A percentile compares a stretch with the other conserved stretches of the same genome.
These are phyloP conservation scores for Cerceris ruficornis DNA, from an alignment of 2,888 invertebrate genomes.

Conservation along the genomic window DNA sequence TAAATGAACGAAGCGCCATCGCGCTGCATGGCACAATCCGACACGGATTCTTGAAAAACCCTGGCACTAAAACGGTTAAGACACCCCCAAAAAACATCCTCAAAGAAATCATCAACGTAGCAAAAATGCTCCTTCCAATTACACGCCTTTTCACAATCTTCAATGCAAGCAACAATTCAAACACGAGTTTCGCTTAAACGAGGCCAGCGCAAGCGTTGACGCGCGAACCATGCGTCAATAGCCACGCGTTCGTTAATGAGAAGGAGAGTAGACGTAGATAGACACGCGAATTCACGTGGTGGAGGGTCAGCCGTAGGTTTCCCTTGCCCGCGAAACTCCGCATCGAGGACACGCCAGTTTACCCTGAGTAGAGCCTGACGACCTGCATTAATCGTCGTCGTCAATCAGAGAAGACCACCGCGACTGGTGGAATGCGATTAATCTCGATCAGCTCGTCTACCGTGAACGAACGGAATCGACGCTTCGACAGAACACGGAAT, in stretches of 20 bases:
- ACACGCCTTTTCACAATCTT: no score
- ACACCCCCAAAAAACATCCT: no score
- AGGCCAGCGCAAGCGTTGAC: constrained; percentile 15
- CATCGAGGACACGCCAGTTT: constrained; percentile 52
- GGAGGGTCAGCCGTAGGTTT: not conserved
- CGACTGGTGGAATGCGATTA: constrained; percentile 62
- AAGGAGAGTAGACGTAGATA: constrained; percentile 14
- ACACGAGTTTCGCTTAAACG: constrained; percentile 2
- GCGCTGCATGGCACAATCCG: no score
- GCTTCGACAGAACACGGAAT: constrained; percentile 48
- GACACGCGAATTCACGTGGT: not conserved
- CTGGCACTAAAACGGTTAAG: no score
- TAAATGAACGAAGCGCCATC: no score
- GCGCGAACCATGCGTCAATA: constrained; percentile 54
- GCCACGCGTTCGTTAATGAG: constrained; percentile 45
- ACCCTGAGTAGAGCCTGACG: constrained; percentile 57
- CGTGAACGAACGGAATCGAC: constrained; percentile 58
- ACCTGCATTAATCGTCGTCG: constrained; percentile 68
- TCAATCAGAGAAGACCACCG: constrained; percentile 63
- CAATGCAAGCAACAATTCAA: not conserved
- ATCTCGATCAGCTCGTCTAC: constrained; percentile 62
- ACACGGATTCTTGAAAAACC: no score
- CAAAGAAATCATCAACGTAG: no score
- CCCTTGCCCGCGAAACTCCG: constrained; percentile 22
- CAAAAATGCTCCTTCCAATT: no score